Base-by-base conservation (phyloP, 2,113 vertebrate species). In the Gobio gobio region DNA sequence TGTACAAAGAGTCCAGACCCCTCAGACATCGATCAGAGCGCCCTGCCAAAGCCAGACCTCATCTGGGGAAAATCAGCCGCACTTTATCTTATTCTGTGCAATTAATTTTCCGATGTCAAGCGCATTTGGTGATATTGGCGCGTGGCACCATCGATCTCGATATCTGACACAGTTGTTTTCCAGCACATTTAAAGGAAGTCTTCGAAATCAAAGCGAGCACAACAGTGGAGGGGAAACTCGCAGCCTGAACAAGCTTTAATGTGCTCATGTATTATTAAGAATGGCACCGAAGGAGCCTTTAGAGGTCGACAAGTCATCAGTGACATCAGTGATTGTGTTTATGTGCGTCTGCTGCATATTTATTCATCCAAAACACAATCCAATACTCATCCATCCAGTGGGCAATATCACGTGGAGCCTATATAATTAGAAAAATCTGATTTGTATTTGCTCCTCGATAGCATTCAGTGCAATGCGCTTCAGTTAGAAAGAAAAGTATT, bases 11-110 rank as follows among this genome's bases (percentile, higher is more conserved):
- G 87, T 73, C 83, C 82, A 8, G 75, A 92, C 89, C 82, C 86
- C 83, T 70, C 68, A 63, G 88, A 88, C 90, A 94, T 94, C 87
- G 93, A 94, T 94, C 92, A 90, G 86, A 20, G 26, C 33, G 7
- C 3, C 86, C 88, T 24, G 84, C 78, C 66, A 20, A 88, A 84
- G 63, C 75, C 43, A 90, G 89, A 92, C 89, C 87, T 90, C 81
- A 90, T 93, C 92, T 92, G 88, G 54, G 84, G 58, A 66, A 49
- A 88, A 91, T 58, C 83, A 88, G 76, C 82, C 33, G 86, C 87
- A 49, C 84, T 79, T 81, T 63, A 84, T 86, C 45, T 89, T 85
- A 63, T 90, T 88, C 78, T 51, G 2, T 9, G 73, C 86, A 56
- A 89, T 85, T 87, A 89, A 90, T 80, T 84, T 80, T 83, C 87